A percentile compares a stretch with the other conserved stretches of the same genome.
Evolutionary conservation across 2,797 vertebrate genomes (phyloP).

Genomic region (Melopsittacus undulatus): DNA sequence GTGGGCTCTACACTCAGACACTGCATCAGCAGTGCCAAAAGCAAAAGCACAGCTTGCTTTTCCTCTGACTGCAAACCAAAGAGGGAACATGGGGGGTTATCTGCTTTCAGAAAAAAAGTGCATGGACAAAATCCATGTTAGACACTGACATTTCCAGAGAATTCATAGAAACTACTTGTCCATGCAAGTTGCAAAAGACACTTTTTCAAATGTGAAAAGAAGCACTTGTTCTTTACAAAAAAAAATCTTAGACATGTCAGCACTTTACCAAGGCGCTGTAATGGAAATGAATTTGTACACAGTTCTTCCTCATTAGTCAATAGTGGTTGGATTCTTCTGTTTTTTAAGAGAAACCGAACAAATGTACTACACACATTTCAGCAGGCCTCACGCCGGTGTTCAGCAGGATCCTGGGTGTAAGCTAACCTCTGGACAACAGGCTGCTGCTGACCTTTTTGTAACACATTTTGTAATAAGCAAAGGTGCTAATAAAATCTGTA

Average conservation of each 20-base stretch:
- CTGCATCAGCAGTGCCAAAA: conserved; percentile 48
- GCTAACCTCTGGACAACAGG: conserved; percentile 25
- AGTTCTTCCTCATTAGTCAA: conserved; percentile 50
- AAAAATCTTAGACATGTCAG: conserved; percentile 39
- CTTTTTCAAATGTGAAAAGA: conserved; percentile 78
- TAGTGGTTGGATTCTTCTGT: not conserved
- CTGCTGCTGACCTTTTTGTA: not conserved
- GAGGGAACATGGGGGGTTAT: not conserved
- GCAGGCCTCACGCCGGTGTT: not conserved
- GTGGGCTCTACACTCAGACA: conserved; percentile 39
- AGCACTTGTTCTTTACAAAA: conserved; percentile 70
- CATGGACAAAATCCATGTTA: conserved; percentile 72
- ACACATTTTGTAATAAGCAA: not conserved
- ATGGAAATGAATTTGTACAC: conserved; percentile 56
- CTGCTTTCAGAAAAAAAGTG: conserved; percentile 55
- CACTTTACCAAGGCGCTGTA: conserved; percentile 62
- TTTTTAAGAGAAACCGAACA: conserved; percentile 24
- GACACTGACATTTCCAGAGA: conserved; percentile 72
- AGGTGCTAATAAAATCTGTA: not conserved
- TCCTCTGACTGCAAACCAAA: conserved; percentile 51
- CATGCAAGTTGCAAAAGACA: conserved; percentile 72
- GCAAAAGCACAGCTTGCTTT: conserved; percentile 44
- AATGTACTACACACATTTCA: not conserved
- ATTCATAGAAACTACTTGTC: conserved; percentile 67
- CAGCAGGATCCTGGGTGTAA: not conserved